These are phyloP conservation scores for Zelleria hepariella DNA, from an alignment of 2,888 invertebrate species.

Conservation along the genomic window DNA sequence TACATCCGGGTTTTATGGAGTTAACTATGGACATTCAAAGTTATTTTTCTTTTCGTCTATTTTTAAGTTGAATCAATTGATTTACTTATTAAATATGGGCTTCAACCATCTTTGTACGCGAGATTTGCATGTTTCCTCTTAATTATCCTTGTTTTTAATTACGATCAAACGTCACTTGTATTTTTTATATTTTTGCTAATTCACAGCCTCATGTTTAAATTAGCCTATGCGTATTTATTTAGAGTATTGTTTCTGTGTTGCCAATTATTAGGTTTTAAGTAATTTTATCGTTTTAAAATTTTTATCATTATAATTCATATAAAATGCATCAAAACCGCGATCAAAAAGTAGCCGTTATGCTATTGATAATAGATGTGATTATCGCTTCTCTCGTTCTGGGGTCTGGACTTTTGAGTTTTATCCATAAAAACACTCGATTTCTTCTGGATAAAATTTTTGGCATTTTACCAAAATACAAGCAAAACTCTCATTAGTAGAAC, in stretches of 20 bases:
- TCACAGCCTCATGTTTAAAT: conserved; percentile 71
- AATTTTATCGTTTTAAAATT: conserved; percentile 25
- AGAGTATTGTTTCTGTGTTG: conserved; percentile 70
- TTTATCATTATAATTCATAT: conserved; percentile 43
- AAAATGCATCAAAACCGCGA: conserved; percentile 69
- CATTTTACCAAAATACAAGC: not conserved
- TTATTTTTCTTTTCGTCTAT: conserved; percentile 2
- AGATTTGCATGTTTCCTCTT: conserved; percentile 43
- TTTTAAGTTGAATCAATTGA: conserved; percentile 41
- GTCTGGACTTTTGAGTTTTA: conserved; percentile 26
- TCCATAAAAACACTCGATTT: not conserved
- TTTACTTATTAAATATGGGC: conserved; percentile 66
- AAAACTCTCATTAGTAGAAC: conserved; percentile 43
- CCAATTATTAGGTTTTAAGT: conserved; percentile 51
- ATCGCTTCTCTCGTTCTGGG: conserved; percentile 58
- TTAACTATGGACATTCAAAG: conserved; percentile 3
- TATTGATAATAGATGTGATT: conserved; percentile 43
- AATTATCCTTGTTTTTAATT: conserved; percentile 35
- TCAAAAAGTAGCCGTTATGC: conserved; percentile 68
- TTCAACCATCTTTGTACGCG: conserved; percentile 58
- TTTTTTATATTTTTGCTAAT: conserved; percentile 68
- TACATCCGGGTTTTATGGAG: not conserved
- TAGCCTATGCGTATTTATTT: conserved; percentile 71
- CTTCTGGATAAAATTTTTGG: not conserved
- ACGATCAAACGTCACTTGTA: conserved; percentile 57